Conservation (phyloP, 1,140 invertebrate genomes). For the Tetramorium alpestre region DNA sequence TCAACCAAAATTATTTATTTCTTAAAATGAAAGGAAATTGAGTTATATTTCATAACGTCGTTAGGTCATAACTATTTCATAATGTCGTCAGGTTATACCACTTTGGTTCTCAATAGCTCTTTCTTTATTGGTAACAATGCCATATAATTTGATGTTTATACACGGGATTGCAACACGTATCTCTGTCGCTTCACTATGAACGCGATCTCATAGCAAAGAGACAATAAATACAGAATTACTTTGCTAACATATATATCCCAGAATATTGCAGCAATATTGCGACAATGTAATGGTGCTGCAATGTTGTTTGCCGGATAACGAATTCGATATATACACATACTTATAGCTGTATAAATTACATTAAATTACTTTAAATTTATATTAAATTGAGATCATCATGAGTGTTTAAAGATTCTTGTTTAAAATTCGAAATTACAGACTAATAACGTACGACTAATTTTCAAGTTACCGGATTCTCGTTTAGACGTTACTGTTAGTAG, state of each 20-base stretch:
- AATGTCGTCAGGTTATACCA: no score
- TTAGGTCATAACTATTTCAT: no score
- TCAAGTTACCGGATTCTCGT: not conserved
- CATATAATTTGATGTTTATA: slow-evolving; percentile 7
- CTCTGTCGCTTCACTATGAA: not conserved
- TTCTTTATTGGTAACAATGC: not conserved
- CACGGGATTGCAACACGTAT: not conserved
- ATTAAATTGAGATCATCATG: not conserved
- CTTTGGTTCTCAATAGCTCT: no score
- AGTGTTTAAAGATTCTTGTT: not conserved
- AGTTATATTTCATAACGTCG: no score
- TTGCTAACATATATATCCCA: not conserved
- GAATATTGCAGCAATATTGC: no score
- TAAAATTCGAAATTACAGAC: not conserved
- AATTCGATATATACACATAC: not conserved
- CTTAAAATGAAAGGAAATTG: no score
- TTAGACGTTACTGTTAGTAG: not conserved
- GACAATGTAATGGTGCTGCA: no score
- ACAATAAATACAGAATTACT: not conserved
- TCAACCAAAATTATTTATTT: no score
- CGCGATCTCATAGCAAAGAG: not conserved
- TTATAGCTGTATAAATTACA: not conserved
- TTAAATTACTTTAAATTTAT: not conserved
- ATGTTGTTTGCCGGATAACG: not conserved
- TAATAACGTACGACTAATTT: not conserved